Evolutionary conservation across 2,888 invertebrate species (phyloP), one percentile per base, ranked within the genome.

Genomic region (Ichneumon xanthorius): DNA sequence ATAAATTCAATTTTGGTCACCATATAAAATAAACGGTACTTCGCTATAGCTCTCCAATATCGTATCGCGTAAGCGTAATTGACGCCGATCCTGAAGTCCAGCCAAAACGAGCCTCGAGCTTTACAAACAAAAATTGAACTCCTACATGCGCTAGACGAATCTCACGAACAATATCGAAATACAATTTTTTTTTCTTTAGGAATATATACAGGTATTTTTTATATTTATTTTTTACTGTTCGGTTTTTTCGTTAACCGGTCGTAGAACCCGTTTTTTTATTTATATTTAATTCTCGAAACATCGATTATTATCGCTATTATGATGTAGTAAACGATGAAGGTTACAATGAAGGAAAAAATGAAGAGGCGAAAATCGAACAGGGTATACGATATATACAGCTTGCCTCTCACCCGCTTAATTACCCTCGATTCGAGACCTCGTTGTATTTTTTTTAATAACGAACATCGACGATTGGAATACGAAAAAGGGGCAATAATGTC

Each of bases 381-480:
- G 33, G 30, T 22, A 50, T 37, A 65, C 37, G 76, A 77, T 77
- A 77, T 77, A 67, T 67, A 77, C 65, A 77, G 37, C 72, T 72
- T 72, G 70, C 16, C 55, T 40, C 37, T 22, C 22, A 26, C 11
- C 14, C 58, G 11, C 58, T 58, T 26, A 58, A 58, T 26, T 58
- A 26, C 26, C 26, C 58, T 14, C 58, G 58, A 26, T 58, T 26
- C 45, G 45, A 48, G 45, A 48, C 45, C 50, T 30, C 16, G 50
- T 26, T 33, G 22, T 22, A 16, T 16, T 50, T 9, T n/a, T 70
- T 70, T 50, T 19, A 30, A 19, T 67, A 7, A 19, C 37, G 40
- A 19, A 40, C 19, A 37, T 6, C 19, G 9, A n/a, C 19, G 45
- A 37, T 40, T 40, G 9, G 14, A 19, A 16, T 67, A 5, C 6